Evolutionary conservation across 2,888 invertebrate genomes (phyloP).

Genomic region (Nemotelus pantherinus): DNA sequence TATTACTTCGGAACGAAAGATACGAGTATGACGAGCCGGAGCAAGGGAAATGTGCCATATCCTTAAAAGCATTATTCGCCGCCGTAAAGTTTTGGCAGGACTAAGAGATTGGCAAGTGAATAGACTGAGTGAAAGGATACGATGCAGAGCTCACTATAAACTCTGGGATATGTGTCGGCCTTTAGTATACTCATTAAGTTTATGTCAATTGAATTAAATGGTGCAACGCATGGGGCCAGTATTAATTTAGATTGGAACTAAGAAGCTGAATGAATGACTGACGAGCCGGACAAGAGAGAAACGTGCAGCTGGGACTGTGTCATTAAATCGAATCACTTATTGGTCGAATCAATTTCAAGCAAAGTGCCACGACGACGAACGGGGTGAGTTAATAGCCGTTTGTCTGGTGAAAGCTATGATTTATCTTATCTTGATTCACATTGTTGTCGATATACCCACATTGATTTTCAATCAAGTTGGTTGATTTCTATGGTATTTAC

Average conservation of each 20-base stretch:
- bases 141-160: neutral
- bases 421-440: no score
- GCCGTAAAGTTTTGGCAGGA: slow-evolving; percentile 19
- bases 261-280: neutral
- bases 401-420: no score
- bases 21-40: neutral
- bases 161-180: slow-evolving; percentile 24
- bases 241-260: slow-evolving; percentile 9
- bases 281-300: no score
- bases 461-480: no score
- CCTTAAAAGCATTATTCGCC: slow-evolving; percentile 32
- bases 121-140: neutral
- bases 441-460: no score
- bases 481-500: no score
- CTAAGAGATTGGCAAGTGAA: slow-evolving; percentile 13
- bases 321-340: no score
- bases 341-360: no score
- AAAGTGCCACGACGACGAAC: no score
- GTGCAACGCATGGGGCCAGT: slow-evolving; percentile 7
- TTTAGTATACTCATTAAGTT: slow-evolving; percentile 42
- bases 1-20: slow-evolving; percentile 2
- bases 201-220: slow-evolving; percentile 37
- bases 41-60: neutral
- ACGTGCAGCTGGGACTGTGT: no score
- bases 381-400: no score